These are phyloP conservation scores for Psix sp. DNA, from an alignment of 1,140 invertebrate genomes.

Conservation along the genomic window DNA sequence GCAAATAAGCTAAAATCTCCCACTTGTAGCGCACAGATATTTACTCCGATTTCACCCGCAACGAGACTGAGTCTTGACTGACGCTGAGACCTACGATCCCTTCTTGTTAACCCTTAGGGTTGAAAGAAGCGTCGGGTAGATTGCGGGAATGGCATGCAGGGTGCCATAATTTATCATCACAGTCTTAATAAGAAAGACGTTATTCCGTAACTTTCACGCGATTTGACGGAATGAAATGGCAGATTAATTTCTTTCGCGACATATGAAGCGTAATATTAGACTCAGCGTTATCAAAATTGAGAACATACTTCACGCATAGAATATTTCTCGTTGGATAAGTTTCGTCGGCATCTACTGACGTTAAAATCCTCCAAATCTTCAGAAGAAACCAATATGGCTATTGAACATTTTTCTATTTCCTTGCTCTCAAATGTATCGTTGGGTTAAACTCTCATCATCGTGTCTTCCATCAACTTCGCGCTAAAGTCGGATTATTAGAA, in stretches of 20 bases:
- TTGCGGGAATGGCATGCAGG: no score
- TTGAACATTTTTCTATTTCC: slow-evolving; percentile 44
- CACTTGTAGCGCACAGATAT: slow-evolving; percentile 74
- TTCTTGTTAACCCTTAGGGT: slow-evolving; percentile 41
- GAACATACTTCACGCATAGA: slow-evolving; percentile 17
- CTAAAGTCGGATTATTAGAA: slow-evolving; percentile 63
- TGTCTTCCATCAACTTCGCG: slow-evolving; percentile 16
- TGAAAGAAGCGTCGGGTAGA: no score
- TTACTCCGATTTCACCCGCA: slow-evolving; percentile 66
- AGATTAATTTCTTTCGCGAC: slow-evolving; percentile 28
- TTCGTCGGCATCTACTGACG: slow-evolving; percentile 12
- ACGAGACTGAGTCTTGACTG: slow-evolving; percentile 69
- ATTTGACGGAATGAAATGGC: slow-evolving; percentile 18
- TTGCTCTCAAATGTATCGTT: slow-evolving; percentile 68
- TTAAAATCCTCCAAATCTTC: slow-evolving; percentile 12
- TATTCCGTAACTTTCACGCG: slow-evolving; percentile 20
- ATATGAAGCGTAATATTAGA: slow-evolving; percentile 13
- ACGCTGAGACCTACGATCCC: slow-evolving; percentile 58
- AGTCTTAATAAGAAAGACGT: slow-evolving; percentile 51
- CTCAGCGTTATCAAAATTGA: not conserved
- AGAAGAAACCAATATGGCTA: slow-evolving; percentile 30
- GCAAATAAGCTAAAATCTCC: slow-evolving; percentile 73
- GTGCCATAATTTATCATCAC: slow-evolving; percentile 31
- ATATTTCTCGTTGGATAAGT: slow-evolving; percentile 28
- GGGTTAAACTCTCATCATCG: slow-evolving; percentile 73